A percentile compares a stretch with the other conserved stretches of the same genome.
These are phyloP conservation scores for Brachycybe producta DNA, from an alignment of 2,888 invertebrate species.

Conservation along the genomic window DNA sequence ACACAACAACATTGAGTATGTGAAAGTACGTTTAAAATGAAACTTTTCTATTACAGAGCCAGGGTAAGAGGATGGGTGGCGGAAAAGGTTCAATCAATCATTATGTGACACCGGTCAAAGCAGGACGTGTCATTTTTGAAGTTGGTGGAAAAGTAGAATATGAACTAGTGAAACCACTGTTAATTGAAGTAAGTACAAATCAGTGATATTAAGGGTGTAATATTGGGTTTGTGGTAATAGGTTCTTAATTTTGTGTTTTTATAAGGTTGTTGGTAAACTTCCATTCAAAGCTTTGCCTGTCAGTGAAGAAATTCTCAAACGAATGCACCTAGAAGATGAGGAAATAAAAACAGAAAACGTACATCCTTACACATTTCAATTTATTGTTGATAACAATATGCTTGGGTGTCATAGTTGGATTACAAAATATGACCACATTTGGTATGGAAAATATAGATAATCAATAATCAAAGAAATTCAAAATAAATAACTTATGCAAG, in stretches of 20 bases:
- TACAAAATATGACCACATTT: conserved; percentile 66
- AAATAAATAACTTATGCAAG: no score
- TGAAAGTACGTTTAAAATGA: no score
- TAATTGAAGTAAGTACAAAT: conserved; percentile 48
- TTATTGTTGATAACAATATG: conserved; percentile 84
- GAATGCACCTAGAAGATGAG: conserved; percentile 46
- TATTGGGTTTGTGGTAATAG: background rate
- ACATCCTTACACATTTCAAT: conserved; percentile 78
- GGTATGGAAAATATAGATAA: conserved; percentile 62
- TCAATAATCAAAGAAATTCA: no score
- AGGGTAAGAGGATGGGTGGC: conserved; percentile 86
- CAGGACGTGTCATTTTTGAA: conserved; percentile 83
- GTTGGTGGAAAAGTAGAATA: conserved; percentile 82
- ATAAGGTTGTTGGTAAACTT: conserved; percentile 56
- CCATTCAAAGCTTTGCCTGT: conserved; percentile 80
- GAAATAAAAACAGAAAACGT: conserved; percentile 53
- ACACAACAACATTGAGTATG: no score
- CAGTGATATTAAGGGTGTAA: background rate
- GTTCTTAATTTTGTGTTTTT: background rate
- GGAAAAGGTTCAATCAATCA: conserved; percentile 92
- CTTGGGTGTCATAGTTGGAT: conserved; percentile 75
- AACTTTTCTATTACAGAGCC: no score
- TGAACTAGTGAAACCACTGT: conserved; percentile 34
- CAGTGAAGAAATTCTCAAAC: conserved; percentile 59
- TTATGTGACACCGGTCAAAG: conserved; percentile 84